These are phyloP conservation scores for Rhinatrema bivittatum DNA, from an alignment of 2,797 vertebrate species.

Conservation along the genomic window DNA sequence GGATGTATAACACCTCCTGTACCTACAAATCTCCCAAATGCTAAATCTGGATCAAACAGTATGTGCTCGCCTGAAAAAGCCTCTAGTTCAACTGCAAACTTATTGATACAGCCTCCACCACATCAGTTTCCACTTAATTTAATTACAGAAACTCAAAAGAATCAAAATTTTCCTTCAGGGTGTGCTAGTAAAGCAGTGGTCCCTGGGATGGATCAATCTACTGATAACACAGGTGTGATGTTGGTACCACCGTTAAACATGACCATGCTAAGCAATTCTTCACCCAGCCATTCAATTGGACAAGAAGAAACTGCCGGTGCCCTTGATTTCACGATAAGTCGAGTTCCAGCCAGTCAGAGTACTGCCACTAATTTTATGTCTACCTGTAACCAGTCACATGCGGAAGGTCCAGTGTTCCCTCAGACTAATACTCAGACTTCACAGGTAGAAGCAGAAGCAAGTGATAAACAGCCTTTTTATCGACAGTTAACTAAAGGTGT, in stretches of 20 bases:
- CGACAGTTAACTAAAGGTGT: constrained; percentile 86
- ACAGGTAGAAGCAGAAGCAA: constrained; percentile 26
- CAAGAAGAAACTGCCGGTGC: constrained; percentile 46
- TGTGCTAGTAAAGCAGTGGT: constrained; percentile 34
- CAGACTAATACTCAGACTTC: constrained; percentile 29
- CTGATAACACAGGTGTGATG: constrained; percentile 14
- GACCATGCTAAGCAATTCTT: constrained; percentile 34
- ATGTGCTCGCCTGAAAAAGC: constrained; percentile 35
- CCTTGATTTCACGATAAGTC: constrained; percentile 74
- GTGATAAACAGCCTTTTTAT: constrained; percentile 74
- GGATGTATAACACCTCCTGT: constrained; percentile 29
- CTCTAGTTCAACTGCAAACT: constrained; percentile 32
- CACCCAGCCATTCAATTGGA: constrained; percentile 28
- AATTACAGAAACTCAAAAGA: constrained; percentile 52
- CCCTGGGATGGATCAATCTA: constrained; percentile 29
- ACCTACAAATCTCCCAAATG: constrained; percentile 45
- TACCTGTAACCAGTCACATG: constrained; percentile 16
- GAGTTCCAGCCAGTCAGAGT: constrained; percentile 53
- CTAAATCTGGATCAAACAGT: constrained; percentile 44
- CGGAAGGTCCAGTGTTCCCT: constrained; percentile 20
- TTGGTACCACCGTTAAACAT: constrained; percentile 31
- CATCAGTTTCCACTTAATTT: constrained; percentile 60
- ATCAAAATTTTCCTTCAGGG: constrained; percentile 38
- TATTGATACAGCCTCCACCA: constrained; percentile 26
- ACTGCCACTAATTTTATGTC: constrained; percentile 32